These are phyloP conservation scores for Phoebastria nigripes DNA, from an alignment of 2,797 vertebrate species.

Conservation along the genomic window DNA sequence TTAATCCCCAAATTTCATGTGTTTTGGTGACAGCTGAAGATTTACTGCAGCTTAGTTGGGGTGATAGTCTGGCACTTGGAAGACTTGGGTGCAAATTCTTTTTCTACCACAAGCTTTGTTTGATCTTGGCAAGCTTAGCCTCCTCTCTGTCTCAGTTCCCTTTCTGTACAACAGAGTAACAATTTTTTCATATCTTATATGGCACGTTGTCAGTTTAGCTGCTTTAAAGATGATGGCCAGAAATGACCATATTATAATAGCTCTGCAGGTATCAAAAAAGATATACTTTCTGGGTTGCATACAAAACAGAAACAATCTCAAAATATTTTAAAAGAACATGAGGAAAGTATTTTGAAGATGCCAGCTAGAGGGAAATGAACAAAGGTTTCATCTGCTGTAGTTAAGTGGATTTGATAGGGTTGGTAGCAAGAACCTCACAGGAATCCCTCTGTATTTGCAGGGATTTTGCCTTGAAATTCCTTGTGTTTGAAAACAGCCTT, in stretches of 20 bases:
- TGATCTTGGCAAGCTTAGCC: neutral
- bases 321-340: slow-evolving; percentile 19
- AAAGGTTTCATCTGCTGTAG: neutral
- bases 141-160: neutral
- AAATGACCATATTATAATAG: neutral
- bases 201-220: neutral
- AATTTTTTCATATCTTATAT: neutral
- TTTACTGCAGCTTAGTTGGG: neutral
- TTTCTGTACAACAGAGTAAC: neutral
- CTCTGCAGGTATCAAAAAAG: neutral
- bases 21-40: neutral
- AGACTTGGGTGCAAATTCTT: neutral
- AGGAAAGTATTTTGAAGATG: neutral
- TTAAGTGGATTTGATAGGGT: neutral
- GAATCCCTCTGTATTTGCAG: neutral
- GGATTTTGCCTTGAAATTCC: neutral
- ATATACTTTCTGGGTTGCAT: neutral
- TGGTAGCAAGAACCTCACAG: neutral
- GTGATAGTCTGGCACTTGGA: neutral
- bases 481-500: neutral
- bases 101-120: neutral
- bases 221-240: neutral
- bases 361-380: neutral
- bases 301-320: neutral
- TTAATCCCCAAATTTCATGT: neutral